Conservation (phyloP, 2,113 vertebrate genomes). For the Callithrix jacchus region DNA sequence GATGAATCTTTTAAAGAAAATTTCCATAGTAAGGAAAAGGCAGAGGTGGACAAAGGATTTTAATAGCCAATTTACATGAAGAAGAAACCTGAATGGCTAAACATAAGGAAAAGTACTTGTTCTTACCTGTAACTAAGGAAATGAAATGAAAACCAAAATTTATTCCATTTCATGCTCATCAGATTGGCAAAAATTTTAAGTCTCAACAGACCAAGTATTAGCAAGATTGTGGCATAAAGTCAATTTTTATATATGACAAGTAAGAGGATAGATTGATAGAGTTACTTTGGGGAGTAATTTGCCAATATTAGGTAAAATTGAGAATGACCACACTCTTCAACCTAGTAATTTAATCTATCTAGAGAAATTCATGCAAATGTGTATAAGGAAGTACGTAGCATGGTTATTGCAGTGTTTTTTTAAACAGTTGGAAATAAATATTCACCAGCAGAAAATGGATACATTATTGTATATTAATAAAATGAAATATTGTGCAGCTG, state of each 20-base stretch:
- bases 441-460: background rate
- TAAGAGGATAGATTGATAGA: background rate
- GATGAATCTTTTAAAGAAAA: background rate
- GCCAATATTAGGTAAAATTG: background rate
- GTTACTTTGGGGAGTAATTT: background rate
- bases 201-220: background rate
- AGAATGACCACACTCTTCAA: background rate
- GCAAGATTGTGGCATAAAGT: background rate
- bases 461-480: background rate
- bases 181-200: background rate
- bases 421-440: background rate
- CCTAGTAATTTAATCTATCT: background rate
- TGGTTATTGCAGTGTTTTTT: background rate
- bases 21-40: background rate
- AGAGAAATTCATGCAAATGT: background rate
- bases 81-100: background rate
- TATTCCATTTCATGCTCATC: background rate
- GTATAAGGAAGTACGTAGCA: background rate
- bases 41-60: background rate
- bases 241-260: background rate
- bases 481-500: background rate
- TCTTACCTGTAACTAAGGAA: background rate
- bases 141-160: background rate
- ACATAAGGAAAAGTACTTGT: background rate
- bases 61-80: background rate